phyloP scores from a whole-genome alignment of 2,888 invertebrate genomes.

The Caenorhabditis parvicauda region DNA sequence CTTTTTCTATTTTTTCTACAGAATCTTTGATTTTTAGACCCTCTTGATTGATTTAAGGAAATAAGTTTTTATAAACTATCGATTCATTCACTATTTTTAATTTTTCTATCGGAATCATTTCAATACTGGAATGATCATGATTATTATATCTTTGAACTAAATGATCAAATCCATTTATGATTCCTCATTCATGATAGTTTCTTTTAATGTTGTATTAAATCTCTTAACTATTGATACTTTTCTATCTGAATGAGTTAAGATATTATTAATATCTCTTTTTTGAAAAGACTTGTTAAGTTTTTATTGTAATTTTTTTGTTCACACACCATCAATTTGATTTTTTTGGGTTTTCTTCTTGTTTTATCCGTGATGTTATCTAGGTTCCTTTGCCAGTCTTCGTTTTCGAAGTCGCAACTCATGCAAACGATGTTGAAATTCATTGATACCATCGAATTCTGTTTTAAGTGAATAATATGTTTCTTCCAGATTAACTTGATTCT shows the following conservation, averaged over 20 bases:
- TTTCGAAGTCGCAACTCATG: too few species aligned
- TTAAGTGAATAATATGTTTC: too few species aligned
- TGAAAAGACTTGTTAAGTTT: conserved; percentile 1
- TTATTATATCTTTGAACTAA: background rate
- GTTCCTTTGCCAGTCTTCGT: too few species aligned
- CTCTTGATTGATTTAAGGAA: background rate
- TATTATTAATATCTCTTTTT: background rate
- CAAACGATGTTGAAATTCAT: too few species aligned
- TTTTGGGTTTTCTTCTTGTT: too few species aligned
- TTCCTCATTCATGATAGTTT: background rate
- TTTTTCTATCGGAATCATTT: background rate
- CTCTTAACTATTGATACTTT: background rate
- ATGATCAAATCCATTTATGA: background rate
- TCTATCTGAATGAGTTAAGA: background rate
- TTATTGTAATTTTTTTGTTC: too few species aligned
- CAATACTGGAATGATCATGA: background rate
- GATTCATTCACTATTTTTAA: background rate
- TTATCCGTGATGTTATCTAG: too few species aligned
- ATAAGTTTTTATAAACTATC: background rate
- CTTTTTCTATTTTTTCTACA: too few species aligned
- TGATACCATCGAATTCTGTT: too few species aligned
- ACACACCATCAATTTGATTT: too few species aligned
- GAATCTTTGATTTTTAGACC: too few species aligned
- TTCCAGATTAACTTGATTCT: too few species aligned
- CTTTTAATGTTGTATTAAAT: background rate